These are phyloP conservation scores for Brachionus asplanchnoidis DNA, from an alignment of 1,140 invertebrate genomes.

Conservation along the genomic window DNA sequence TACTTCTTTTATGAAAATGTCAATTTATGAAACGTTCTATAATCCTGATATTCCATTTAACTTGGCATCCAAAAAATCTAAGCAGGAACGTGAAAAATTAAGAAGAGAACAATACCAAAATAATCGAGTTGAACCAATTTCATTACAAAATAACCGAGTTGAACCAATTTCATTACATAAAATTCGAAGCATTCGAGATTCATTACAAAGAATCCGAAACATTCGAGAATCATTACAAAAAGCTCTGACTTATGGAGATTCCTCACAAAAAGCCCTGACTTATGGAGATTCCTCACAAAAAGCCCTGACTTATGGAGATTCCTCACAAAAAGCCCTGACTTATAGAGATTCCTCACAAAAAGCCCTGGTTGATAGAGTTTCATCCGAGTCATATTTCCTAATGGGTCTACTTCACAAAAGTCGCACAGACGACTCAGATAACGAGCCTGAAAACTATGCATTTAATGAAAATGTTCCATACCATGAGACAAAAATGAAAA, in stretches of 20 bases:
- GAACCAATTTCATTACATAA: no score
- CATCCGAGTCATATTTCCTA: background rate
- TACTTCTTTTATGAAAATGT: background rate
- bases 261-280: no score
- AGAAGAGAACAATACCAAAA: background rate
- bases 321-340: no score
- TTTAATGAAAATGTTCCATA: background rate
- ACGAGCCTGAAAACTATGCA: background rate
- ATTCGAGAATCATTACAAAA: no score
- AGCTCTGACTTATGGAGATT: no score
- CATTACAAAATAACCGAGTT: no score
- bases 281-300: no score
- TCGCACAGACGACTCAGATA: background rate
- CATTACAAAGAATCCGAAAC: no score
- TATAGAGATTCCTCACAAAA: background rate
- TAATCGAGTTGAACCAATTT: background rate
- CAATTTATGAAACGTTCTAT: background rate
- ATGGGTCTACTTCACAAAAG: background rate
- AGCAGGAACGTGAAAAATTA: background rate
- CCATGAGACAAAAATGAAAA: background rate
- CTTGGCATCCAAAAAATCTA: background rate
- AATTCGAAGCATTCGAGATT: no score
- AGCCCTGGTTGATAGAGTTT: background rate
- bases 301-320: no score
- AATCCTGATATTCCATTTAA: background rate